Evolutionary conservation across 2,888 invertebrate genomes (phyloP).

Genomic region (Koerneria pararmatus): DNA sequence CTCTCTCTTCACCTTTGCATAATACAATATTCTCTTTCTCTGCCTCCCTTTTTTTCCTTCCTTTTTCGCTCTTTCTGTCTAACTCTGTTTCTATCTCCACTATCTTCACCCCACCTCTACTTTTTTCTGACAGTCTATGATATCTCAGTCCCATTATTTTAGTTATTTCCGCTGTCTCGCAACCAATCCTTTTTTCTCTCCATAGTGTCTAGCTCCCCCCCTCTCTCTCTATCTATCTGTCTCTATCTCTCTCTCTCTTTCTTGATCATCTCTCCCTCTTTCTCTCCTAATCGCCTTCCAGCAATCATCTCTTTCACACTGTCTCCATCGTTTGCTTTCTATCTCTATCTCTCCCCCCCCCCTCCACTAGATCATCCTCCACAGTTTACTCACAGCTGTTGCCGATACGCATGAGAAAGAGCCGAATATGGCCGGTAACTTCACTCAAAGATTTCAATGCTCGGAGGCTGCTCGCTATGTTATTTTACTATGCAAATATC

Average conservation of each 20-base stretch:
- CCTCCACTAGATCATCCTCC: not conserved
- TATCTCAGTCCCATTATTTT: not conserved
- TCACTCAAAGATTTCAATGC: too few relatives aligned
- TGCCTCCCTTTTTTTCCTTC: not conserved
- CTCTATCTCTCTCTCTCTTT: conserved; percentile 1
- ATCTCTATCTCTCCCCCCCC: not conserved
- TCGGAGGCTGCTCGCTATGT: too few relatives aligned
- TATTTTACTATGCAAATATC: too few relatives aligned
- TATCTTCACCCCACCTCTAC: not conserved
- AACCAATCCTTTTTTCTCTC: conserved; percentile 12
- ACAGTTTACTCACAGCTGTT: conserved; percentile 1
- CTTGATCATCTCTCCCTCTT: conserved; percentile 3
- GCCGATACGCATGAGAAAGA: too few relatives aligned
- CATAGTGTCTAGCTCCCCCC: conserved; percentile 10
- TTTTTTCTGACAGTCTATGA: not conserved
- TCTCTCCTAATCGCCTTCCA: conserved; percentile 3
- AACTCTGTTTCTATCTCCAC: not conserved
- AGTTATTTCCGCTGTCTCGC: not conserved
- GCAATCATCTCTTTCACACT: conserved; percentile 7
- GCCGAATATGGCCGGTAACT: too few relatives aligned
- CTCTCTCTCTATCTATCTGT: conserved; percentile 4
- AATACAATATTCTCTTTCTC: not conserved
- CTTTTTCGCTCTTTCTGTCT: not conserved
- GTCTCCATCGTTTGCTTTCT: not conserved
- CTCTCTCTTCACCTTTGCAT: too few relatives aligned